Evolutionary conservation across 2,888 invertebrate genomes (phyloP), one percentile per base, ranked within the genome.

Genomic region (Athetis lepigone): DNA sequence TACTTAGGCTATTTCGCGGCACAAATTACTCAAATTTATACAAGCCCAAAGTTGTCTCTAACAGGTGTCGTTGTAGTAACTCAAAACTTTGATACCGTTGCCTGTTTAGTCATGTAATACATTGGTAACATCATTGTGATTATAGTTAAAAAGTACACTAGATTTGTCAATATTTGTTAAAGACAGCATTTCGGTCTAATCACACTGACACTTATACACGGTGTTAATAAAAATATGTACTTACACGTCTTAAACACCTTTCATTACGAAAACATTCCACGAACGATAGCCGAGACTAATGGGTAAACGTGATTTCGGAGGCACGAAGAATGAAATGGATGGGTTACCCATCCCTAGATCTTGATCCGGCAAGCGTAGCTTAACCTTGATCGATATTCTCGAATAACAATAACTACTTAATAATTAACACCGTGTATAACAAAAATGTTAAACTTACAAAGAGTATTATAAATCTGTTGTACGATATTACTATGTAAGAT

Each of bases 31-130:
- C 8, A 11, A 33, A 33, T 5, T 37, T n/a, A 1, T 9, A 40
- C 1, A 46, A 40, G 50, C 25, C 29, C 9, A 25, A 45, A 55
- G 43, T 27, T 70, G 37, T 65, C 66, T 65, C n/a, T 46, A 64
- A 39, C 40, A 8, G 37, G 49, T 49, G 19, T 39, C 36, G 1
- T 8, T 19, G 16, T 23, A 25, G 11, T 2, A 23, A 52, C 18
- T n/a, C 19, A n/a, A n/a, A n/a, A n/a, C 11, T 21, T 16, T 7
- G 25, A 36, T n/a, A 62, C 9, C 2, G 2, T 13, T 45, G 11
- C n/a, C 21, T 23, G 4, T 13, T 33, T 18, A 21, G 2, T 55
- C 21, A 19, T 18, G 6, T 65, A 18, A 29, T 27, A 19, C 37
- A 21, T 9, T 18, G 7, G n/a, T n/a, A 16, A 33, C 29, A 13